Percentiles rank a stretch among this genome's conserved stretches.
Conservation (phyloP, 2,888 invertebrate species). For the Pheosia gnoma region DNA sequence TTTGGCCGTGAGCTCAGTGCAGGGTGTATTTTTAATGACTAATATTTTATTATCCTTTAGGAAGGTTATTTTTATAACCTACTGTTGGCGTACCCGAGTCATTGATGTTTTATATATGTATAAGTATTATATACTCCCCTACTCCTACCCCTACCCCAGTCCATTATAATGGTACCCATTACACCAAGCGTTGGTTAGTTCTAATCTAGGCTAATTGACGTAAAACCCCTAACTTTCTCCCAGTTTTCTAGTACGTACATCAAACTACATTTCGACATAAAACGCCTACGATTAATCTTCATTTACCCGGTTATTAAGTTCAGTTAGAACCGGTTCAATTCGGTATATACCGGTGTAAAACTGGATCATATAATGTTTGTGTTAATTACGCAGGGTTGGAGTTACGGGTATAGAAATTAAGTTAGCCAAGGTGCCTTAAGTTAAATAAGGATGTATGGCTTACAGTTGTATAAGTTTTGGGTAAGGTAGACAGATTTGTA, state of each 20-base stretch:
- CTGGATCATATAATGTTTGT: constrained; percentile 2
- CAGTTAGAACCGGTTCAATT: constrained; percentile 1
- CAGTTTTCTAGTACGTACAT: background rate
- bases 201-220: background rate
- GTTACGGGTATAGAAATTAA: background rate
- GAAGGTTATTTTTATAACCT: no score
- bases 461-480: background rate
- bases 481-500: background rate
- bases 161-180: no score
- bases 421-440: background rate
- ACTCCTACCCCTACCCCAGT: no score
- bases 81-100: no score
- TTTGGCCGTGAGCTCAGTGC: no score
- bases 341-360: background rate
- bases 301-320: background rate
- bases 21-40: no score
- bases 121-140: no score
- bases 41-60: no score
- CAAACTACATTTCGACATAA: background rate
- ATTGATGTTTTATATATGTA: no score
- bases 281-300: constrained; percentile 3
- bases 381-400: background rate
- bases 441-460: background rate
- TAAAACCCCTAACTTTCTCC: background rate
- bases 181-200: no score